Evolutionary conservation across 92 coral and sea anemone genomes (phyloP).

Genomic region (Parazoanthus atlanticus): DNA sequence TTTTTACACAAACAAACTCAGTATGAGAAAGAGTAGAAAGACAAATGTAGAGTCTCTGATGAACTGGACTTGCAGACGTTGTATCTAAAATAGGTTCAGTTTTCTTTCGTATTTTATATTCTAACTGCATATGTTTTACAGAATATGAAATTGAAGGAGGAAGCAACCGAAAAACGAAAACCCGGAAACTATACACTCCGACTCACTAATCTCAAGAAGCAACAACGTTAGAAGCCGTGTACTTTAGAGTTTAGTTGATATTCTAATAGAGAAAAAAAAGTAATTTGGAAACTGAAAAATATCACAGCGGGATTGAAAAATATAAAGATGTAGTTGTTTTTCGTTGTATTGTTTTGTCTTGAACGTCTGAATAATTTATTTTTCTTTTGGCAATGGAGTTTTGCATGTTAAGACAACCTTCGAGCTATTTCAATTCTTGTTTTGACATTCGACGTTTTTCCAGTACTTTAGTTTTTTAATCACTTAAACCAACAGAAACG

Average conservation of each 20-base stretch:
- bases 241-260: not conserved
- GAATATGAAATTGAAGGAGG: not conserved
- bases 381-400: too few species aligned
- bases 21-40: not conserved
- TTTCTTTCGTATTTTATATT: too few species aligned
- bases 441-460: not conserved
- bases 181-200: too few species aligned
- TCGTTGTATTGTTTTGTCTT: not conserved
- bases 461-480: not conserved
- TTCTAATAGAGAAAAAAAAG: not conserved
- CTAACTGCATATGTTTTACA: not conserved
- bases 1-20: conserved; percentile 6
- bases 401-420: not conserved
- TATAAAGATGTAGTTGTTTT: not conserved
- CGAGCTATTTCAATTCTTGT: not conserved
- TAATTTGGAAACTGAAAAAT: too few species aligned
- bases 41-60: conserved; percentile 1
- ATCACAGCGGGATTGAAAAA: not conserved
- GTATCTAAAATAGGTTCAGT: too few species aligned
- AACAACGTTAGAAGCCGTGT: too few species aligned
- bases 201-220: not conserved
- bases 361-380: not conserved
- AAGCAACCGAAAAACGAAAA: not conserved
- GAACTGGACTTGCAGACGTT: not conserved
- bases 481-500: not conserved